These are phyloP conservation scores for Zaprionus africanus DNA, from an alignment of 1,140 invertebrate species.

Conservation along the genomic window DNA sequence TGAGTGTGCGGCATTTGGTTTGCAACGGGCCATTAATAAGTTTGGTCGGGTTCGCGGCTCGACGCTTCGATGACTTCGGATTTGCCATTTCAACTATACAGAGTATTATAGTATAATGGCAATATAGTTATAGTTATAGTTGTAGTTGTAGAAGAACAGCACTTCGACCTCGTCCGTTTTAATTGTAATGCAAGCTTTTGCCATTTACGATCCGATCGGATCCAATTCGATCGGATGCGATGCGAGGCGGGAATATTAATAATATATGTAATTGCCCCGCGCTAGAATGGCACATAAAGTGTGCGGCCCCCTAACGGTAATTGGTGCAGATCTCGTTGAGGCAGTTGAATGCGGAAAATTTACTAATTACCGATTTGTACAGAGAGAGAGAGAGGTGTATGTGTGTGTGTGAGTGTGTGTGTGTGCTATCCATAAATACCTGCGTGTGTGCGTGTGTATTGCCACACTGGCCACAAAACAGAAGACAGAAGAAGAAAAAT, in stretches of 20 bases:
- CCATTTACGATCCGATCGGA: constrained; percentile 26
- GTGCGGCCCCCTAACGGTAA: constrained; percentile 24
- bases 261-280: constrained; percentile 11
- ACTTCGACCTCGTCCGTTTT: constrained; percentile 46
- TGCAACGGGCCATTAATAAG: constrained; percentile 68
- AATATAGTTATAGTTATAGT: neutral
- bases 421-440: neutral
- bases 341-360: constrained; percentile 36
- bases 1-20: constrained; percentile 71
- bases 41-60: constrained; percentile 60
- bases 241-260: constrained; percentile 13
- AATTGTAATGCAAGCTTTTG: constrained; percentile 37
- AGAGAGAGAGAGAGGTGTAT: neutral
- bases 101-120: neutral
- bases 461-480: constrained; percentile 38
- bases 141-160: too few species aligned
- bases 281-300: constrained; percentile 22
- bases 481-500: constrained; percentile 63
- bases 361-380: constrained; percentile 35
- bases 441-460: constrained; percentile 11
- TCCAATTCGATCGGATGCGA: neutral
- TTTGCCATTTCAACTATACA: constrained; percentile 1
- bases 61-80: constrained; percentile 47
- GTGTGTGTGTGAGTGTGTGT: neutral
- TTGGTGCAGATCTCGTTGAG: constrained; percentile 40